Evolutionary conservation across 2,113 vertebrate species (phyloP).

Genomic region (human): GRCh38 chr1:200180001-200180500

Average conservation of each 20-base stretch:
- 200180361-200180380: neutral
- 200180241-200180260: neutral
- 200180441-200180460: neutral
- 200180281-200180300: neutral
- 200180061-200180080: neutral
- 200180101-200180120: neutral
- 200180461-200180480: neutral
- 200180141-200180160: fast-evolving
- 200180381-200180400: neutral
- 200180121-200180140: fast-evolving
- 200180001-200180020: neutral
- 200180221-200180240: neutral
- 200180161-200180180: neutral
- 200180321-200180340: neutral
- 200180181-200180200: neutral
- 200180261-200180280: too few relatives aligned
- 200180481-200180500: neutral
- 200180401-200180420: neutral
- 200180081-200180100: fast-evolving
- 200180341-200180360: neutral
- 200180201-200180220: neutral
- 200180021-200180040: neutral
- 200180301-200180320: neutral
- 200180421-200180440: neutral
- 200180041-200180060: neutral